Conservation (phyloP, 2,113 vertebrate genomes). For the Sciurus niger region DNA sequence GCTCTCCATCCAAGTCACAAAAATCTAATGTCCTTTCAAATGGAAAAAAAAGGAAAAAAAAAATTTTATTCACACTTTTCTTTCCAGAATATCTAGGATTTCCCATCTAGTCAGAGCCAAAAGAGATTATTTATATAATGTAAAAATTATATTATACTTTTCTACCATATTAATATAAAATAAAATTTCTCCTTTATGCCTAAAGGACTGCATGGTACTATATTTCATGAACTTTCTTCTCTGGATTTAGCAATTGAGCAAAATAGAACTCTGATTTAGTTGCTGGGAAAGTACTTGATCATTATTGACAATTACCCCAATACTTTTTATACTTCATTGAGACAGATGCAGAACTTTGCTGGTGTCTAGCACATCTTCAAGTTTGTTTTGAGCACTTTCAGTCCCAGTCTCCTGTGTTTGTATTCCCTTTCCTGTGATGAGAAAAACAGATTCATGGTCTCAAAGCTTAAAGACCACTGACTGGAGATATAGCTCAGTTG, state of each 20-base stretch:
- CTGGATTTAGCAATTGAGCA: background rate
- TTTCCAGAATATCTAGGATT: constrained; percentile 14
- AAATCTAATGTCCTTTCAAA: background rate
- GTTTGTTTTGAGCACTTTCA: background rate
- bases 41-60: background rate
- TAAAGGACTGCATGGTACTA: background rate
- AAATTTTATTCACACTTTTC: background rate
- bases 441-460: background rate
- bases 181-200: background rate
- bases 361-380: background rate
- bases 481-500: too few relatives aligned
- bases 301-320: background rate
- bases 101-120: background rate
- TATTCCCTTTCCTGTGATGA: background rate
- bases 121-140: background rate
- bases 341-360: background rate
- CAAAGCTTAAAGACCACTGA: background rate
- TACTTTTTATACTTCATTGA: background rate
- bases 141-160: background rate
- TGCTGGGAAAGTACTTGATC: background rate
- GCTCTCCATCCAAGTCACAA: background rate
- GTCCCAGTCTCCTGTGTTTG: background rate
- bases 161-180: background rate
- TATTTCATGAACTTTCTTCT: background rate
- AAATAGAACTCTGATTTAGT: background rate